Evolutionary conservation across 2,113 vertebrate species (phyloP).

Genomic region (Petroica traversi): DNA sequence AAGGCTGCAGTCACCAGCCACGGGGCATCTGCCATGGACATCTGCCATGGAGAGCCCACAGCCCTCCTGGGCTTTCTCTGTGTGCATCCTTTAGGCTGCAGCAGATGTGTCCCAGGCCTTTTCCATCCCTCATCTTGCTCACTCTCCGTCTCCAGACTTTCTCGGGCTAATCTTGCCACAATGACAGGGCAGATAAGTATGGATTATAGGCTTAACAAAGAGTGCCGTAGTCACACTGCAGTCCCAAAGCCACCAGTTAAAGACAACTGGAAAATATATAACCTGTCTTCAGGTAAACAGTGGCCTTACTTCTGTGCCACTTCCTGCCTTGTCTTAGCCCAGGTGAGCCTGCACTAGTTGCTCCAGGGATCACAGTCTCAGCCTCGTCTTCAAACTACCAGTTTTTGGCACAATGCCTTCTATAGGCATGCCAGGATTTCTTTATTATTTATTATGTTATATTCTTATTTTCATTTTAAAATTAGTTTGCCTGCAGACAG

Average conservation of each 20-base stretch:
- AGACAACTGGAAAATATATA: not conserved
- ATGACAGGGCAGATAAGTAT: not conserved
- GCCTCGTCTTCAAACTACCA: not conserved
- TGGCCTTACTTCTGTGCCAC: not conserved
- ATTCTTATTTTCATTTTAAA: not conserved
- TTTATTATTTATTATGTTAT: not conserved
- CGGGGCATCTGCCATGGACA: accelerated
- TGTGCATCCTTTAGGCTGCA: not conserved
- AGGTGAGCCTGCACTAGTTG: not conserved
- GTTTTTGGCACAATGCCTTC: not conserved
- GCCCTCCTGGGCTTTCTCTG: too few relatives aligned
- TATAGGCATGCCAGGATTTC: not conserved
- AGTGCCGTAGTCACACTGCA: not conserved
- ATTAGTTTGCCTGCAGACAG: not conserved
- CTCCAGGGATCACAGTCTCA: not conserved
- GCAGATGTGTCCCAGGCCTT: accelerated
- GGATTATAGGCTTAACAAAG: not conserved
- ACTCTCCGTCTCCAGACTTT: not conserved
- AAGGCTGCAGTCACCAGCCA: not conserved
- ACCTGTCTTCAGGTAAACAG: not conserved
- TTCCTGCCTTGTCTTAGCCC: not conserved
- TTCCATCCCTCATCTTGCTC: not conserved
- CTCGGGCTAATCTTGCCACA: not conserved
- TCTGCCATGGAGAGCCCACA: not conserved
- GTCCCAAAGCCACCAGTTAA: not conserved